These are phyloP conservation scores for Nothocercus julius DNA, from an alignment of 2,113 vertebrate genomes.

Conservation along the genomic window DNA sequence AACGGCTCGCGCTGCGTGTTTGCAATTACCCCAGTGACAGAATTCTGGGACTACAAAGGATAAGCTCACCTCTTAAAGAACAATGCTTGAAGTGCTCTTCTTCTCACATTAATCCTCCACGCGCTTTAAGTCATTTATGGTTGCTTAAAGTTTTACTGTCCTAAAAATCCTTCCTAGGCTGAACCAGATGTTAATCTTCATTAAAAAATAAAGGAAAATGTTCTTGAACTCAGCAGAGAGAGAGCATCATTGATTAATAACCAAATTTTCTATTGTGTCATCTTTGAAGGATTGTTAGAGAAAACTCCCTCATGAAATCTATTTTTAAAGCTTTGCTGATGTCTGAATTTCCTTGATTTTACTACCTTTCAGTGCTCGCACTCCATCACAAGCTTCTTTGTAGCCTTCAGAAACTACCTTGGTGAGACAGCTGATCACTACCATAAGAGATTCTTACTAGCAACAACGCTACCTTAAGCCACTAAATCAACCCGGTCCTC, in stretches of 20 bases:
- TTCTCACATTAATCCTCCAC: background rate
- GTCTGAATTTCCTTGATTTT: slow-evolving; percentile 47
- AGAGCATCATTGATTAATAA: slow-evolving; percentile 38
- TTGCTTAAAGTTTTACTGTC: slow-evolving; percentile 45
- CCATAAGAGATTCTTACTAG: background rate
- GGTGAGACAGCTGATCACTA: background rate
- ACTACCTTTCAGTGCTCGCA: background rate
- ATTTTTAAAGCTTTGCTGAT: slow-evolving; percentile 42
- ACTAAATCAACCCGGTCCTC: background rate
- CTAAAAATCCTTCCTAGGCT: slow-evolving; percentile 27
- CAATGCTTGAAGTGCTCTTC: slow-evolving; percentile 42
- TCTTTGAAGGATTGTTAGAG: slow-evolving; percentile 45
- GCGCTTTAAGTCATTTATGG: background rate
- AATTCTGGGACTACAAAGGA: slow-evolving; percentile 44
- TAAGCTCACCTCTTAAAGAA: slow-evolving; percentile 65
- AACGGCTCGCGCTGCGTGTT: slow-evolving; percentile 31
- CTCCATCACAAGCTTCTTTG: background rate
- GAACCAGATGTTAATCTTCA: slow-evolving; percentile 38
- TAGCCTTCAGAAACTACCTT: slow-evolving; percentile 13
- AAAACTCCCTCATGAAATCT: slow-evolving; percentile 32
- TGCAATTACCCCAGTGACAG: slow-evolving; percentile 61
- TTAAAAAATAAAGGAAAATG: background rate
- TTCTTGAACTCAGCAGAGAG: slow-evolving; percentile 16
- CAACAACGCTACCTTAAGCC: background rate
- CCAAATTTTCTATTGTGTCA: slow-evolving; percentile 3